These are phyloP conservation scores for Apis laboriosa DNA, from an alignment of 1,140 invertebrate genomes.

Conservation along the genomic window DNA sequence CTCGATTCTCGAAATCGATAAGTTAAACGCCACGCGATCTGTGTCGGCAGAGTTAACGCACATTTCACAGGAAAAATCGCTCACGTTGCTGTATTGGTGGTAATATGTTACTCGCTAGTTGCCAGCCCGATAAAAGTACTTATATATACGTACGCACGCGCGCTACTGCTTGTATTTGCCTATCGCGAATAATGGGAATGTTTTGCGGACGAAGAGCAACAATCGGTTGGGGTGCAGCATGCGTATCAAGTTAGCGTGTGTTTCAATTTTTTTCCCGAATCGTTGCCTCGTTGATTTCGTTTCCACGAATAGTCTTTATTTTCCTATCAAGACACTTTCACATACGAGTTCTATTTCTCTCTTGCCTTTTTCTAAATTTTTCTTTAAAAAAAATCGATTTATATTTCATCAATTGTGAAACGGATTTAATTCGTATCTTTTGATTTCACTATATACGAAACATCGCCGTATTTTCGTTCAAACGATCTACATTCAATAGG, in stretches of 20 bases:
- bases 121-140: neutral
- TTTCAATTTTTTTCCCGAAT: neutral
- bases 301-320: slow-evolving; percentile 12
- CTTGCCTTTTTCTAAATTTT: too few species aligned
- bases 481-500: neutral
- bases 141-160: neutral
- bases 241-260: slow-evolving; percentile 51
- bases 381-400: too few species aligned
- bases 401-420: neutral
- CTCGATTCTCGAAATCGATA: slow-evolving; percentile 3
- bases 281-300: neutral
- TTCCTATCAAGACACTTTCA: neutral
- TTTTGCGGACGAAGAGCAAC: slow-evolving; percentile 50
- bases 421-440: neutral
- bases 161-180: slow-evolving; percentile 37
- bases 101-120: neutral
- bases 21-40: neutral
- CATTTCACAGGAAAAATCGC: slow-evolving; percentile 27
- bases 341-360: neutral
- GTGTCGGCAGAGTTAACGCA: neutral
- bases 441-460: neutral
- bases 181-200: slow-evolving; percentile 54
- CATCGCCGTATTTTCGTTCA: too few species aligned
- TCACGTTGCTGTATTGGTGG: neutral
- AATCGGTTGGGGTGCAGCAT: slow-evolving; percentile 62